Evolutionary conservation across 1,140 invertebrate species (phyloP), one percentile per base, ranked within the genome.

Genomic region (Pseudomyrmex cubaensis): DNA sequence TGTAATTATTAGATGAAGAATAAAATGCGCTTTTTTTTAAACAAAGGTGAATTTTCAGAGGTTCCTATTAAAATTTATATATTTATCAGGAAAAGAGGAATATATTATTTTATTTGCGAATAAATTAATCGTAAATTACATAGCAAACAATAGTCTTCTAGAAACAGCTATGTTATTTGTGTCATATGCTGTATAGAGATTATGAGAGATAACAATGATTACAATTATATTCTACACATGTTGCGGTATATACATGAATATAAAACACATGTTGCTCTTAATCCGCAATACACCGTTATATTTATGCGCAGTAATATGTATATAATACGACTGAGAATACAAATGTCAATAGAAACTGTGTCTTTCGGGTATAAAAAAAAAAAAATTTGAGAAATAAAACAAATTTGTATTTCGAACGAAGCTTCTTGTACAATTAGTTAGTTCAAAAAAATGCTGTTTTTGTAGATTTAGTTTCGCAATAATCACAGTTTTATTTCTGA

Each of bases 1-100:
- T 87, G 97, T 99, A 89, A 95, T 95, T 87, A 95, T 98, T 78
- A 95, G 97, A 95, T 97, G 95, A 95, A 87, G 72, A 90, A 67
- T 84, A 85, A 89, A 89, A 76, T 78, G 50, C 59, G 5, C 35
- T 35, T 35, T 85, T 78, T 52, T 15, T 0, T 46, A 74, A 67
- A 56, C 22, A 73, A 74, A 61, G 8, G 48, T 1, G 3, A 8
- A 13, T 22, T 50, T 66, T 22, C 66, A 83, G 22, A 25, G 2
- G 22, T 25, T 25, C 2, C 25, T 35, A 35, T 35, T 35, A 7
- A 35, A 35, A 35, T 7, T 7, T 7, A 35, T 35, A 35, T 35
- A 35, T 35, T 35, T 35, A 3, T 75, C 66, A 73, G 61, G 67
- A 69, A 85, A 93, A 92, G 35, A 35, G 87, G 86, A 91, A 92